These are phyloP conservation scores for Oxyruncus cristatus DNA, from an alignment of 2,113 vertebrate genomes.

Conservation along the genomic window DNA sequence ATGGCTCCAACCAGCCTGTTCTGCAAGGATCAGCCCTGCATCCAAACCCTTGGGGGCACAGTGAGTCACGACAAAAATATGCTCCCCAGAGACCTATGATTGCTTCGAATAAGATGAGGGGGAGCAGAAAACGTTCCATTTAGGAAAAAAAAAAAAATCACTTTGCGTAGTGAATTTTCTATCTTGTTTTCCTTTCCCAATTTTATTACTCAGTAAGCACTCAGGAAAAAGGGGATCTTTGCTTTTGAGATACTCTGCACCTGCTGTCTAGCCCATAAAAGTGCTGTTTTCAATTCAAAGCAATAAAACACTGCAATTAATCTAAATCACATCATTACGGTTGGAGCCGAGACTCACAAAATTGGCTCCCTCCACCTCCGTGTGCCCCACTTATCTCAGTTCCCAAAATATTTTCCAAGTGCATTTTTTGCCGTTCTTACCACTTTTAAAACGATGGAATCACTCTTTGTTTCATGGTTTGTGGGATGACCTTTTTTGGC, in stretches of 20 bases:
- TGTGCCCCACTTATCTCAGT: not conserved
- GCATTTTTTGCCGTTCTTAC: not conserved
- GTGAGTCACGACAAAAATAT: not conserved
- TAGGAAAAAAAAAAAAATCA: not conserved
- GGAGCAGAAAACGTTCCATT: not conserved
- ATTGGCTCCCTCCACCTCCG: not conserved
- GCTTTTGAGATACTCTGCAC: constrained; percentile 62
- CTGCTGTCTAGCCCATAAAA: constrained; percentile 70
- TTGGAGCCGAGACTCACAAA: constrained; percentile 35
- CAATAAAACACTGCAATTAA: constrained; percentile 69
- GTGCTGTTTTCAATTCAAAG: constrained; percentile 67
- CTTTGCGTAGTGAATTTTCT: constrained; percentile 27
- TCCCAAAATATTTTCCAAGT: not conserved
- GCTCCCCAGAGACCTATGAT: constrained; percentile 16
- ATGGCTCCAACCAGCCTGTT: not conserved
- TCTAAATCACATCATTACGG: constrained; percentile 61
- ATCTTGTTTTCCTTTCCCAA: constrained; percentile 32
- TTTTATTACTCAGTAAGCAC: constrained; percentile 60
- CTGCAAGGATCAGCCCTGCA: constrained; percentile 20
- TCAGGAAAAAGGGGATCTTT: constrained; percentile 50
- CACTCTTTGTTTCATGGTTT: not conserved
- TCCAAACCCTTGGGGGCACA: not conserved
- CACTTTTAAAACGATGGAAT: not conserved
- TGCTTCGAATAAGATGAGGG: not conserved
- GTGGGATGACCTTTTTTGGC: not conserved